phyloP scores from a whole-genome alignment of 2,797 vertebrate genomes.

The Clarias platycephalus region DNA sequence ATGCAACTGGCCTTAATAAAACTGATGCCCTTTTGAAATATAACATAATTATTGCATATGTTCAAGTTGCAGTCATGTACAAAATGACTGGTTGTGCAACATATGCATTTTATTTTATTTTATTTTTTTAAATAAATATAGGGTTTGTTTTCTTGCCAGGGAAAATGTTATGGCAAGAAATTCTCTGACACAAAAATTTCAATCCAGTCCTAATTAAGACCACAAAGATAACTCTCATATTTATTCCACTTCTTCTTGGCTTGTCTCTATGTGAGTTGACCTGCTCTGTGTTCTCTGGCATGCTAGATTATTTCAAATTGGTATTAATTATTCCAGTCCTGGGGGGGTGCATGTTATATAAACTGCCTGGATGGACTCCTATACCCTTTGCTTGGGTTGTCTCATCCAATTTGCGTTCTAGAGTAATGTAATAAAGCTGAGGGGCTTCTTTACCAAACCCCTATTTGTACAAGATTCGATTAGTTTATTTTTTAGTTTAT shows the following conservation, averaged over 20 bases:
- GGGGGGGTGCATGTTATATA: not conserved
- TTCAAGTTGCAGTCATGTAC: not conserved
- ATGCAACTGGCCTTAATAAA: not conserved
- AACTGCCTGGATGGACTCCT: not conserved
- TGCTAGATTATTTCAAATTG: slow-evolving; percentile 7
- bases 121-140: not conserved
- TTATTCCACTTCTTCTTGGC: not conserved
- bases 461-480: not conserved
- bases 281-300: not conserved
- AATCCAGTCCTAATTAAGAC: not conserved
- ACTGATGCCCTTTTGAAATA: not conserved
- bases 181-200: not conserved
- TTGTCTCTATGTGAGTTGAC: not conserved
- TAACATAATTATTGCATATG: not conserved
- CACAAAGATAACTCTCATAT: not conserved
- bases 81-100: not conserved
- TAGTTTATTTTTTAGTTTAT: slow-evolving; percentile 7
- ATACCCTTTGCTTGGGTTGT: not conserved
- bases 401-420: not conserved
- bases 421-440: slow-evolving; percentile 6
- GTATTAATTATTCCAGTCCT: slow-evolving; percentile 16
- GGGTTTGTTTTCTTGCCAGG: not conserved
- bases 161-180: not conserved
- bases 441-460: not conserved
- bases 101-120: not conserved